phyloP scores from a whole-genome alignment of 2,797 vertebrate species.

The Microhierax caerulescens region DNA sequence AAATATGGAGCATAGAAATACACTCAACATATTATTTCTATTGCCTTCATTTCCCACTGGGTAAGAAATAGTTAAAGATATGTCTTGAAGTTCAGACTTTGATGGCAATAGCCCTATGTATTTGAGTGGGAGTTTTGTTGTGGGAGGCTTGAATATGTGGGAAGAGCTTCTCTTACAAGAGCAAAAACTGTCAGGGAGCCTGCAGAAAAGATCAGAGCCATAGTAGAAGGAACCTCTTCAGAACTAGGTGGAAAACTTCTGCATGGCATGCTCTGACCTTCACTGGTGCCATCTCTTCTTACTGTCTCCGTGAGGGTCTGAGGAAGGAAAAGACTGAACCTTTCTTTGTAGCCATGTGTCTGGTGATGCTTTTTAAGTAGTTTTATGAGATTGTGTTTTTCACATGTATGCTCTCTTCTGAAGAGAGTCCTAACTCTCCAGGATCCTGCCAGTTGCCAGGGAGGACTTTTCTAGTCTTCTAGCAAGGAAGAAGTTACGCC shows the following conservation, averaged over 20 bases:
- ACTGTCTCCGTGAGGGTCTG: not conserved
- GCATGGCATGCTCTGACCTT: not conserved
- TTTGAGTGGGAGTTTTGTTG: not conserved
- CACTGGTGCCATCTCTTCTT: not conserved
- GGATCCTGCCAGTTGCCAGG: not conserved
- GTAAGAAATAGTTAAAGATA: not conserved
- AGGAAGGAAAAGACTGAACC: not conserved
- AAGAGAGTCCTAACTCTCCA: not conserved
- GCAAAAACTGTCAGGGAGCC: not conserved
- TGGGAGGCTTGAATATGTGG: not conserved
- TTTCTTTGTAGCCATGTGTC: not conserved
- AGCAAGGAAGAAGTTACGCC: not conserved
- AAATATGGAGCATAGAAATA: not conserved
- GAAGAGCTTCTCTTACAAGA: not conserved
- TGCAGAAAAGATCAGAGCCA: rapidly evolving
- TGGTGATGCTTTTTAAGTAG: not conserved
- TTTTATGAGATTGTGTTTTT: not conserved
- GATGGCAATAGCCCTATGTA: not conserved
- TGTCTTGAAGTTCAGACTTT: not conserved
- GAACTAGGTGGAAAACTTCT: not conserved
- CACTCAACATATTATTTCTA: not conserved
- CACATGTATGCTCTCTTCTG: not conserved
- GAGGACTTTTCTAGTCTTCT: not conserved
- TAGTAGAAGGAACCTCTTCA: not conserved
- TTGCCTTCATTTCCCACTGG: not conserved